These are phyloP conservation scores for Rhynchomys soricoides DNA, from an alignment of 2,113 vertebrate species.

Conservation along the genomic window DNA sequence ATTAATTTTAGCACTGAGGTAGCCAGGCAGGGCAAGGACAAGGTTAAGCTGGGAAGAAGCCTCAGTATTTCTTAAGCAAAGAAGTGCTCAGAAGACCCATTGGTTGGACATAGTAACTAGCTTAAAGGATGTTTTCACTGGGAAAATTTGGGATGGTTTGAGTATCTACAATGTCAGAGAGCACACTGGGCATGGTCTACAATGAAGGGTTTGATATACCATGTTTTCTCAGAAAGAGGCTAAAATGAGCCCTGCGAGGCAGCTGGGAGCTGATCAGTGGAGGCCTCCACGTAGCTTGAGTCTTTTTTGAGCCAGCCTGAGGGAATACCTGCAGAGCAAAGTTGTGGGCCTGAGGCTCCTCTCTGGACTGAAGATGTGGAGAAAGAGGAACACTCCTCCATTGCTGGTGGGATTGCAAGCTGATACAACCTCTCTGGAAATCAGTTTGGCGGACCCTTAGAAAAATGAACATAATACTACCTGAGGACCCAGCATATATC, in stretches of 20 bases:
- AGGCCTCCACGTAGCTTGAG: neutral
- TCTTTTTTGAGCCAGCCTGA: too few relatives aligned
- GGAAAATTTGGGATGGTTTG: neutral
- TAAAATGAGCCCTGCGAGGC: rapidly evolving
- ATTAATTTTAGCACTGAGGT: neutral
- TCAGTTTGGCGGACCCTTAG: too few relatives aligned
- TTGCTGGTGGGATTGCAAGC: too few relatives aligned
- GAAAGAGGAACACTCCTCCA: too few relatives aligned
- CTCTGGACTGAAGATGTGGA: too few relatives aligned
- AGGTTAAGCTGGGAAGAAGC: neutral
- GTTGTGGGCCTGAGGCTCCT: neutral
- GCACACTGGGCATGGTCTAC: neutral
- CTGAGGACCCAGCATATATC: too few relatives aligned
- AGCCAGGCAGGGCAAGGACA: neutral
- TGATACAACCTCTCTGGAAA: too few relatives aligned
- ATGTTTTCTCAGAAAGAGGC: neutral
- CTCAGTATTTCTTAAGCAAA: neutral
- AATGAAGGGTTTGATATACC: neutral
- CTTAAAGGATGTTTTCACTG: neutral
- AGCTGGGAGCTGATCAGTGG: neutral
- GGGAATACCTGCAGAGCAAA: neutral
- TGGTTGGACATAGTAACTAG: neutral
- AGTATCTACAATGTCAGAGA: neutral
- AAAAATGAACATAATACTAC: too few relatives aligned
- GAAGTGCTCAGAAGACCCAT: neutral